These are phyloP conservation scores for Amniataba percoides DNA, from an alignment of 2,797 vertebrate species.

Conservation along the genomic window DNA sequence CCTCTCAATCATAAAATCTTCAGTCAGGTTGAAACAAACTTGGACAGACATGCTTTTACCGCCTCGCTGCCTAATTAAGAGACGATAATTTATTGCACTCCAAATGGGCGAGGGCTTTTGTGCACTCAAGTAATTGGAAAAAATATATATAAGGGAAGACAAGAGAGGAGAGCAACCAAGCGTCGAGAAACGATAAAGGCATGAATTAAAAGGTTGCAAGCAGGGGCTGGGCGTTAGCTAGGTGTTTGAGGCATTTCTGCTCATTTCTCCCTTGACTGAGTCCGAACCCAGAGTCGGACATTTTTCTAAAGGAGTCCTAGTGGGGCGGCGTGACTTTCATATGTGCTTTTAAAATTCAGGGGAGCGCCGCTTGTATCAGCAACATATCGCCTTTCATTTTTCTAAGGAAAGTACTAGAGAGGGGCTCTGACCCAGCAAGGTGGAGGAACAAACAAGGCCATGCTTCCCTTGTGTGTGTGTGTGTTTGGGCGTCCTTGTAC, in stretches of 20 bases:
- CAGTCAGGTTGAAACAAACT: slow-evolving; percentile 79
- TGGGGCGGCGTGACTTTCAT: slow-evolving; percentile 39
- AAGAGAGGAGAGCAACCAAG: slow-evolving; percentile 70
- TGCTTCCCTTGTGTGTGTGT: slow-evolving; percentile 5
- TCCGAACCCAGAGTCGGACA: slow-evolving; percentile 32
- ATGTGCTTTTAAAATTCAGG: slow-evolving; percentile 57
- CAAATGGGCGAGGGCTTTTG: slow-evolving; percentile 77
- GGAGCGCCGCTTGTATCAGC: slow-evolving; percentile 40
- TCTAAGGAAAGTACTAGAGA: slow-evolving; percentile 24
- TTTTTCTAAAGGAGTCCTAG: slow-evolving; percentile 34
- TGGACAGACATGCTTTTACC: slow-evolving; percentile 77
- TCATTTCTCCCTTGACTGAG: slow-evolving; percentile 54
- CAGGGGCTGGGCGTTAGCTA: slow-evolving; percentile 45
- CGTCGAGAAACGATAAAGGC: slow-evolving; percentile 71
- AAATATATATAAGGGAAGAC: slow-evolving; percentile 62
- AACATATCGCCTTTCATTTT: slow-evolving; percentile 53
- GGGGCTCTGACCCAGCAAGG: slow-evolving; percentile 51
- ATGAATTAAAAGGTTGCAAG: slow-evolving; percentile 72
- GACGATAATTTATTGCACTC: slow-evolving; percentile 82
- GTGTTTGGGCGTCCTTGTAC: slow-evolving; percentile 17
- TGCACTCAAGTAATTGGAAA: slow-evolving; percentile 78
- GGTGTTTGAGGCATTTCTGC: slow-evolving; percentile 53
- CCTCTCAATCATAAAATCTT: slow-evolving; percentile 83
- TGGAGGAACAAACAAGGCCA: slow-evolving; percentile 46
- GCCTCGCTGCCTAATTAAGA: slow-evolving; percentile 79